A percentile compares a stretch with the other conserved stretches of the same genome.
These are phyloP conservation scores for Thaumetopoea pityocampa DNA, from an alignment of 1,140 invertebrate genomes.

Conservation along the genomic window DNA sequence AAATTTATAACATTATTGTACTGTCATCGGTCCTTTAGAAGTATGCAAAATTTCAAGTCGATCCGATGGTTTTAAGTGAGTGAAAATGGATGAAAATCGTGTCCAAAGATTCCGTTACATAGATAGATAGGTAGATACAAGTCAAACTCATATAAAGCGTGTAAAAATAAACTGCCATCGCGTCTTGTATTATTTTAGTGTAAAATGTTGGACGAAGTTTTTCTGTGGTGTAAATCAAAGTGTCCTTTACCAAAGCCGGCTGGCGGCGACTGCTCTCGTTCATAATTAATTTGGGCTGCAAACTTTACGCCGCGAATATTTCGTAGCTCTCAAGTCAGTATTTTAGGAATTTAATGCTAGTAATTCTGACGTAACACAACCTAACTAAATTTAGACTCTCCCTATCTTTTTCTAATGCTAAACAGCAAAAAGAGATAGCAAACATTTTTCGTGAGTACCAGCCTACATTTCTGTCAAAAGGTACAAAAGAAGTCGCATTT, in stretches of 20 bases:
- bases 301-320: slow-evolving; percentile 21
- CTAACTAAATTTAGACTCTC: not conserved
- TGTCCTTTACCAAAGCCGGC: slow-evolving; percentile 28
- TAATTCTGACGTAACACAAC: not conserved
- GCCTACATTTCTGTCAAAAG: too few relatives aligned
- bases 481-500: too few relatives aligned
- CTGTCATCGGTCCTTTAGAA: too few relatives aligned
- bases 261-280: slow-evolving; percentile 17
- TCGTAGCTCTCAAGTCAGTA: slow-evolving; percentile 15
- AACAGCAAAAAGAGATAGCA: too few relatives aligned
- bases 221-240: slow-evolving; percentile 28
- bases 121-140: slow-evolving; percentile 4
- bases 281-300: slow-evolving; percentile 29
- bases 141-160: slow-evolving; percentile 3
- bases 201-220: slow-evolving; percentile 21
- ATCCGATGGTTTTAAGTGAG: too few relatives aligned
- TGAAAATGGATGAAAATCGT: too few relatives aligned
- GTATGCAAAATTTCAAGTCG: too few relatives aligned
- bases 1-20: too few relatives aligned
- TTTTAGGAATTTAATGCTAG: slow-evolving; percentile 16
- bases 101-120: not conserved
- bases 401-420: too few relatives aligned
- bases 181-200: slow-evolving; percentile 20
- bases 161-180: too few relatives aligned
- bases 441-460: too few relatives aligned